A percentile compares a stretch with the other conserved stretches of the same genome.
Evolutionary conservation across 2,113 vertebrate genomes (phyloP).

Genomic region (Arenaria interpres): DNA sequence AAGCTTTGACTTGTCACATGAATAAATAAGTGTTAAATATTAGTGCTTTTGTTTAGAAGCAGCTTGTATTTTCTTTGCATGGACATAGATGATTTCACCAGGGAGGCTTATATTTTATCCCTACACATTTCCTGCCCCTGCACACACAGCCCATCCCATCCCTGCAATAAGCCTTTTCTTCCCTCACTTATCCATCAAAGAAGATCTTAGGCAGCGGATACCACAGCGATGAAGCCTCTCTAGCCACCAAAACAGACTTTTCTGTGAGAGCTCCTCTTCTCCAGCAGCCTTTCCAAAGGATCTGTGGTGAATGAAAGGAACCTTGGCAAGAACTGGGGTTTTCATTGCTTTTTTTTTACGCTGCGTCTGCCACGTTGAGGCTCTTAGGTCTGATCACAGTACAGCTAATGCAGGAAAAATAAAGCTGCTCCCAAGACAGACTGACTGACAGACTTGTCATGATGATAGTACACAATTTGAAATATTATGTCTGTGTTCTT

Average conservation of each 20-base stretch:
- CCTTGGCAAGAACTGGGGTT: background rate
- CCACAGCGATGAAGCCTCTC: background rate
- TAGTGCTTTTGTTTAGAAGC: accelerated
- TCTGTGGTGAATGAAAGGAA: background rate
- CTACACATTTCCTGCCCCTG: background rate
- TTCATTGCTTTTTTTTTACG: background rate
- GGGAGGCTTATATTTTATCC: background rate
- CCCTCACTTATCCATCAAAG: background rate
- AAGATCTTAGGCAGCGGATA: background rate
- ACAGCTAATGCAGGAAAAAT: slow-evolving; percentile 28
- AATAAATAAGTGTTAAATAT: background rate
- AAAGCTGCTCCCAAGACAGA: slow-evolving; percentile 55
- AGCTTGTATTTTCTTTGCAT: background rate
- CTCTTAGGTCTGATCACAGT: slow-evolving; percentile 25
- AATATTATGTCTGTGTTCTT: slow-evolving; percentile 20
- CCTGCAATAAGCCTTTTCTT: background rate
- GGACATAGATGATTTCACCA: background rate
- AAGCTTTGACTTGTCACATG: background rate
- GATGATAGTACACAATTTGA: slow-evolving; percentile 27
- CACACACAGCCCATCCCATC: background rate
- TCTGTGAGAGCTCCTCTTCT: background rate
- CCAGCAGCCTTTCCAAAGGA: background rate
- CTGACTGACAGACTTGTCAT: slow-evolving; percentile 56
- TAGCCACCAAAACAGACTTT: background rate
- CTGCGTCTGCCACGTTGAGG: background rate